Evolutionary conservation across 2,888 invertebrate genomes (phyloP).

Genomic region (Spodoptera littoralis): DNA sequence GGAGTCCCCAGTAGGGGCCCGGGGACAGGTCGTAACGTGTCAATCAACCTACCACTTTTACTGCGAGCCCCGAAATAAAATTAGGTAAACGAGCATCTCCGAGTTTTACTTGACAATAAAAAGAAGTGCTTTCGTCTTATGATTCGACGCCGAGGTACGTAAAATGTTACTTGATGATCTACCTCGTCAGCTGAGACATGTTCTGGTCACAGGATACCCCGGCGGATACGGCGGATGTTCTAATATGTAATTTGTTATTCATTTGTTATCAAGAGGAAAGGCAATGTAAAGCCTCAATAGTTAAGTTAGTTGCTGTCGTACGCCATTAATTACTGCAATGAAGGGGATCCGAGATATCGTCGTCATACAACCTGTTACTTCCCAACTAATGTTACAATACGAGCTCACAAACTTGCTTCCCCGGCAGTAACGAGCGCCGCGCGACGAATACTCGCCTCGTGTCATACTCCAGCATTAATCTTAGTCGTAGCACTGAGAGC

Average conservation of each 20-base stretch:
- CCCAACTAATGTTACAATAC: neutral
- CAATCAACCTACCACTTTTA: conserved; percentile 62
- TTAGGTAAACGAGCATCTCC: conserved; percentile 66
- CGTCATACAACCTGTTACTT: neutral
- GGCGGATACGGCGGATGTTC: too few species aligned
- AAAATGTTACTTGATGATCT: conserved; percentile 9
- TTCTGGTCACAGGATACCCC: too few species aligned
- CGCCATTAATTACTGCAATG: too few species aligned
- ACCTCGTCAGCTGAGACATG: neutral
- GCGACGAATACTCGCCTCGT: too few species aligned
- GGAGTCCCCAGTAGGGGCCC: conserved; percentile 10
- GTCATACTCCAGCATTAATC: too few species aligned
- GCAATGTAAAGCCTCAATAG: too few species aligned
- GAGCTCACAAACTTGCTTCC: neutral
- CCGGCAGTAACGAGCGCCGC: too few species aligned
- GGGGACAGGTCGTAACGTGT: conserved; percentile 55
- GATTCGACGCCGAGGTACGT: neutral
- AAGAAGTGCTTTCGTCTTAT: conserved; percentile 35
- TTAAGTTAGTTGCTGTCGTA: too few species aligned
- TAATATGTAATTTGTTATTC: too few species aligned
- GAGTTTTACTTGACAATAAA: conserved; percentile 63
- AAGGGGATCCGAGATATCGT: too few species aligned
- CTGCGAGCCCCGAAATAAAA: conserved; percentile 65
- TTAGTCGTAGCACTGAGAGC: too few species aligned
- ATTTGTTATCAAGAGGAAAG: too few species aligned